A percentile compares a stretch with the other conserved stretches of the same genome.
These are phyloP conservation scores for Drosophila miranda DNA, from an alignment of 1,140 invertebrate genomes.

Conservation along the genomic window DNA sequence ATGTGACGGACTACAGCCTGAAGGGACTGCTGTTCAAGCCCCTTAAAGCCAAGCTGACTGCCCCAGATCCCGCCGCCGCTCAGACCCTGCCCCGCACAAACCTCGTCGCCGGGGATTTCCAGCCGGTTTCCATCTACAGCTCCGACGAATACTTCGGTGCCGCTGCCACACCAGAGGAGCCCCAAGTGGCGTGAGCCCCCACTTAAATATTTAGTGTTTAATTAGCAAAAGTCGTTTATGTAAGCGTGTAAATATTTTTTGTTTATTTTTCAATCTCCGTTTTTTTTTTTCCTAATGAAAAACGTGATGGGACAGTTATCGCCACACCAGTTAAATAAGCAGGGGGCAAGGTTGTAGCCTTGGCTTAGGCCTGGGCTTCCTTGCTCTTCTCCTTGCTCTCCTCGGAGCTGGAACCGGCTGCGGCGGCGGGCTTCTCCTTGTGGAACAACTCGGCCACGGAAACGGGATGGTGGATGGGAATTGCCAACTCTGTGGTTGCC, in stretches of 20 bases:
- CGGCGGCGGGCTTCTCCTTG: constrained; percentile 24
- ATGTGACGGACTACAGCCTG: constrained; percentile 76
- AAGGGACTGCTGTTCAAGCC: constrained; percentile 74
- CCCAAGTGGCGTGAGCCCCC: background rate
- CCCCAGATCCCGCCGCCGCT: constrained; percentile 20
- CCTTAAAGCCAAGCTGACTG: constrained; percentile 51
- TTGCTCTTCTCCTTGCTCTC: constrained; percentile 44
- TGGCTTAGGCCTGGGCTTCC: constrained; percentile 10
- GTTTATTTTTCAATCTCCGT: constrained; percentile 43
- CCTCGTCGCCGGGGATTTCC: constrained; percentile 60
- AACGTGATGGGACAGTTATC: constrained; percentile 40
- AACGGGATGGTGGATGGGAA: constrained; percentile 46
- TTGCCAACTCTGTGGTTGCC: constrained; percentile 10
- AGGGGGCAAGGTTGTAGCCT: background rate
- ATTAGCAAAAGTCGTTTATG: constrained; percentile 20
- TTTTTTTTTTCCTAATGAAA: constrained; percentile 19
- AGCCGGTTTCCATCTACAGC: constrained; percentile 60
- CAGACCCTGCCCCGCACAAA: constrained; percentile 31
- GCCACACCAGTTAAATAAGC: background rate
- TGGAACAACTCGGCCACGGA: constrained; percentile 57
- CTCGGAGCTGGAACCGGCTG: constrained; percentile 36
- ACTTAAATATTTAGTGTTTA: constrained; percentile 21
- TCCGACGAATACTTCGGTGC: constrained; percentile 62
- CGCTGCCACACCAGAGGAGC: no score
- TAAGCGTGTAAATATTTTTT: constrained; percentile 22